Evolutionary conservation across 2,797 vertebrate species (phyloP).

Genomic region (Pseudopleuronectes americanus): DNA sequence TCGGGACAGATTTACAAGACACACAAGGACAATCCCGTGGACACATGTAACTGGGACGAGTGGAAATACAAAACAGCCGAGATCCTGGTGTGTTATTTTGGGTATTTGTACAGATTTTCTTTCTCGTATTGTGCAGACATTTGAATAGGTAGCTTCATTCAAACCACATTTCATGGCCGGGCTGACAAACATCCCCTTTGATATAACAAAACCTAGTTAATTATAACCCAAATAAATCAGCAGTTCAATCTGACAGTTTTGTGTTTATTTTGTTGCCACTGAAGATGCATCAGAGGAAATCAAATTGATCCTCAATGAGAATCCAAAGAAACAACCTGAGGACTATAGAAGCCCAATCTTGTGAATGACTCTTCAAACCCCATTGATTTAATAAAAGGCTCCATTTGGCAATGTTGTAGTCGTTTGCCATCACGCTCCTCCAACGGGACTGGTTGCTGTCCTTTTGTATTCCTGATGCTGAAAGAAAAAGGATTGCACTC

Average conservation of each 20-base stretch:
- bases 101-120: constrained; percentile 29
- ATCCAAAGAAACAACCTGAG: constrained; percentile 12
- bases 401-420: constrained; percentile 27
- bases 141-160: constrained; percentile 17
- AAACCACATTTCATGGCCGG: not conserved
- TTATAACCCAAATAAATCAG: not conserved
- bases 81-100: constrained; percentile 14
- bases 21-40: constrained; percentile 24
- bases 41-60: constrained; percentile 34
- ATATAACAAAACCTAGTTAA: not conserved
- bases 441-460: constrained; percentile 11
- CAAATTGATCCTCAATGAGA: not conserved
- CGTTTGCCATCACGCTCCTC: constrained; percentile 21
- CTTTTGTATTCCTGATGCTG: constrained; percentile 10
- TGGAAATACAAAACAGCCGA: constrained; percentile 16
- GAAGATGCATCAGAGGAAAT: constrained; percentile 2
- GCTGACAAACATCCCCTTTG: not conserved
- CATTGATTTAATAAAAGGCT: constrained; percentile 45
- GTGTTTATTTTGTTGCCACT: constrained; percentile 3
- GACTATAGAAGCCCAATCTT: constrained; percentile 18
- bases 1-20: constrained; percentile 40
- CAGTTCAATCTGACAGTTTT: constrained; percentile 2
- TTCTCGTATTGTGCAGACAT: constrained; percentile 9
- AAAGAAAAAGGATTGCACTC: constrained; percentile 8
- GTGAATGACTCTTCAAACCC: constrained; percentile 39